Percentiles rank a stretch among this genome's conserved stretches.
Evolutionary conservation across 2,888 invertebrate genomes (phyloP).

Genomic region (Sarcophaga carnaria): DNA sequence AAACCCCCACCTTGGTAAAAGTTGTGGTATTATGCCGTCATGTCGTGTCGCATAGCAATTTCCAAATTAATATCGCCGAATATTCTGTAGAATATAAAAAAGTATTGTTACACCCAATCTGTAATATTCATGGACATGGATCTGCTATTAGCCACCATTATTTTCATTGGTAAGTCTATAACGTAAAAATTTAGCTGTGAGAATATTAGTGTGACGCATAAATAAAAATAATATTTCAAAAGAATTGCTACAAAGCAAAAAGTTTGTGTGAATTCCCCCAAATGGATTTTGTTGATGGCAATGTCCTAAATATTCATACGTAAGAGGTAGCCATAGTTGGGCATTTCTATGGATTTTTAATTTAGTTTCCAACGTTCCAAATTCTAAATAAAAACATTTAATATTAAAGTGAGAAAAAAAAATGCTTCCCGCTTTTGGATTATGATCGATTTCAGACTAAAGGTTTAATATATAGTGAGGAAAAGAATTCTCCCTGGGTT

Average conservation of each 20-base stretch:
- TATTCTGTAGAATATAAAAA: slow-evolving; percentile 24
- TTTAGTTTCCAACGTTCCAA: too few species aligned
- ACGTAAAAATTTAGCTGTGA: slow-evolving; percentile 5
- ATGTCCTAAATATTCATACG: background rate
- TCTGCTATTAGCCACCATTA: slow-evolving; percentile 10
- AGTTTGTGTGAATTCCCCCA: background rate
- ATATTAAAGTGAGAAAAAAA: too few species aligned
- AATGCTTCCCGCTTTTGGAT: too few species aligned
- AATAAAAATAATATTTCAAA: slow-evolving; percentile 29
- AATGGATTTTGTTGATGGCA: background rate
- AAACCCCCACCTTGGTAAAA: background rate
- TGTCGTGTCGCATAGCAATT: slow-evolving; percentile 47
- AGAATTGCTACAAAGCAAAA: slow-evolving; percentile 1
- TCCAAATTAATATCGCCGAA: background rate
- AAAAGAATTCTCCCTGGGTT: too few species aligned
- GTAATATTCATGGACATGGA: background rate
- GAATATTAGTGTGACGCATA: slow-evolving; percentile 40
- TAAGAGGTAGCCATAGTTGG: background rate
- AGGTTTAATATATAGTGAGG: too few species aligned
- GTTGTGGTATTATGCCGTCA: slow-evolving; percentile 14
- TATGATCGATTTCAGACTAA: too few species aligned
- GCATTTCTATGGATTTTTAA: background rate
- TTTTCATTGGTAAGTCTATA: background rate
- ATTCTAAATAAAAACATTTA: too few species aligned
- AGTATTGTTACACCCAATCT: slow-evolving; percentile 32